Conservation (phyloP, 2,888 invertebrate species). For the Metalampra italica region DNA sequence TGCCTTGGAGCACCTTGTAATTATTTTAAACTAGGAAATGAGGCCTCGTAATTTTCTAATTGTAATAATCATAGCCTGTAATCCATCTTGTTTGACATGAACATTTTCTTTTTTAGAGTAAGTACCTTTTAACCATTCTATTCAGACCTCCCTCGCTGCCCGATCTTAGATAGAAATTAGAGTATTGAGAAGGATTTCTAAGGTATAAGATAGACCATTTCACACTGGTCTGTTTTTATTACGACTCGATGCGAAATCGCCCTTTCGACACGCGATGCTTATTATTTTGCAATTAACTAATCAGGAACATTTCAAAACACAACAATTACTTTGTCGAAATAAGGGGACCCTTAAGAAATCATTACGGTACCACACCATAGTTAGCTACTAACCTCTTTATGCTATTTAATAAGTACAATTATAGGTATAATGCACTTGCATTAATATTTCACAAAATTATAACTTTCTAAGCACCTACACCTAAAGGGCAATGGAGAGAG, state of each 20-base stretch:
- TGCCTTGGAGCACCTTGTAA: constrained; percentile 23
- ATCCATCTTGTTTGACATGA: constrained; percentile 29
- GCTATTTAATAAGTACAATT: too few relatives aligned
- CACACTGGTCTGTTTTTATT: constrained; percentile 2
- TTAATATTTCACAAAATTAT: too few relatives aligned
- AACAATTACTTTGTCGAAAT: constrained; percentile 12
- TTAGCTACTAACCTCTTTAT: too few relatives aligned
- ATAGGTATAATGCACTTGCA: too few relatives aligned
- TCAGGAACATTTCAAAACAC: constrained; percentile 28
- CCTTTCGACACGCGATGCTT: constrained; percentile 41
- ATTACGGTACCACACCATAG: not conserved
- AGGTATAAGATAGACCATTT: not conserved
- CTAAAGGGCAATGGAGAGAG: too few relatives aligned
- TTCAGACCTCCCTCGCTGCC: constrained; percentile 3
- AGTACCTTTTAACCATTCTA: constrained; percentile 4
- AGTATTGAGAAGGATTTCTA: not conserved
- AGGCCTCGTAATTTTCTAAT: constrained; percentile 28
- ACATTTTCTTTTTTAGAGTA: constrained; percentile 18
- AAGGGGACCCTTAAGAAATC: constrained; percentile 1
- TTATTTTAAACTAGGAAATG: constrained; percentile 30
- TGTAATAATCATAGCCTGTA: constrained; percentile 32
- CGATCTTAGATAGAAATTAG: not conserved
- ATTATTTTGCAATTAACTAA: constrained; percentile 41
- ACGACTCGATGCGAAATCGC: constrained; percentile 26
- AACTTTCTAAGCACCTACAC: too few relatives aligned